These are phyloP conservation scores for Leptothorax acervorum DNA, from an alignment of 2,888 invertebrate species.

Conservation along the genomic window DNA sequence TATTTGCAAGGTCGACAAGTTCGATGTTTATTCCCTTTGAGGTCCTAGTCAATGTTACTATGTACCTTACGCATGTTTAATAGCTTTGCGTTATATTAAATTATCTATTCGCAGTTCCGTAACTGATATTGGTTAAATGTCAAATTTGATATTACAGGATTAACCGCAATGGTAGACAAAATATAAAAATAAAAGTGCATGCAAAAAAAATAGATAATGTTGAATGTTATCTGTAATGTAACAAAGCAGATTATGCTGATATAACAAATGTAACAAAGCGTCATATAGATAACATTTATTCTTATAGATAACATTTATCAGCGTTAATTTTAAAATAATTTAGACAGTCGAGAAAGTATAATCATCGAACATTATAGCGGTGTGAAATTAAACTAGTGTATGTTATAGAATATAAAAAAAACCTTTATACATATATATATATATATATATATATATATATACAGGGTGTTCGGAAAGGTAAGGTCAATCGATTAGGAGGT, in stretches of 20 bases:
- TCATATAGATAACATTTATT: not conserved
- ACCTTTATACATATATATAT: not conserved
- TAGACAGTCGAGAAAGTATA: not conserved
- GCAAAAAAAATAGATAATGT: too few species aligned
- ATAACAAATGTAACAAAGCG: too few species aligned
- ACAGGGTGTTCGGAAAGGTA: too few species aligned
- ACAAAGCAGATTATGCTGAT: too few species aligned
- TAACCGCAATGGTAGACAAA: not conserved
- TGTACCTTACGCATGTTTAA: not conserved
- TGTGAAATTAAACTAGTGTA: not conserved
- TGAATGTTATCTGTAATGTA: not conserved
- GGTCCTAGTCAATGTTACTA: not conserved
- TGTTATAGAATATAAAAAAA: not conserved
- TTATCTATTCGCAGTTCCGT: not conserved
- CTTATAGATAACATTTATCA: not conserved
- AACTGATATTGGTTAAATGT: not conserved
- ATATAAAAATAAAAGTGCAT: not conserved
- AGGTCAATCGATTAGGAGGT: too few species aligned
- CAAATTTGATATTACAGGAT: not conserved
- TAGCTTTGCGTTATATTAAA: not conserved
- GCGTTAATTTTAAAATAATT: not conserved
- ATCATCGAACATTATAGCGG: not conserved
- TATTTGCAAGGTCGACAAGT: not conserved
- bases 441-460: not conserved
- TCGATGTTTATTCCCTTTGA: not conserved